Percentiles rank a stretch among this genome's conserved stretches.
Conservation (phyloP, 2,113 vertebrate genomes). For the Leucosticte australis region DNA sequence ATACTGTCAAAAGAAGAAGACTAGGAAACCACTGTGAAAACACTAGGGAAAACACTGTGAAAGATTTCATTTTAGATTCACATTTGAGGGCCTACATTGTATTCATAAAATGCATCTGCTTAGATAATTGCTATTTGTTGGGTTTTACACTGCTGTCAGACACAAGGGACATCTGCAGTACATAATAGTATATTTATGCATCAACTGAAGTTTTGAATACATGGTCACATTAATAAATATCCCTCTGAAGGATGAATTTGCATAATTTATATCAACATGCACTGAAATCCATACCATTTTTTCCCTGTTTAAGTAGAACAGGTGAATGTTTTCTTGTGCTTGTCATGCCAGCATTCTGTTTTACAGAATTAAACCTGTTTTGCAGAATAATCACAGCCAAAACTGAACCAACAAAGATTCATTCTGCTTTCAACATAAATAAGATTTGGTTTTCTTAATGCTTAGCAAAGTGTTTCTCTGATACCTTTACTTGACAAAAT, state of each 20-base stretch:
- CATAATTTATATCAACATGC: background rate
- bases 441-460: background rate
- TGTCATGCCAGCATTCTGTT: background rate
- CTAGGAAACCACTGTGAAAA: background rate
- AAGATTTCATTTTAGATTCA: background rate
- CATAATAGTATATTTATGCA: background rate
- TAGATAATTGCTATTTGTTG: slow-evolving; percentile 11
- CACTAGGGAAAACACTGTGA: background rate
- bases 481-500: background rate
- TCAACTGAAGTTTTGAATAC: slow-evolving; percentile 21
- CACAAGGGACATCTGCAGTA: slow-evolving; percentile 1
- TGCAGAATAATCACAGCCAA: background rate
- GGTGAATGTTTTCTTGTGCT: background rate
- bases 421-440: background rate
- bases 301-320: background rate
- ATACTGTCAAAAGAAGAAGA: background rate
- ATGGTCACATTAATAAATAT: slow-evolving; percentile 9
- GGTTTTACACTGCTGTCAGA: background rate
- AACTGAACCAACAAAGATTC: background rate
- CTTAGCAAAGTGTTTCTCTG: background rate
- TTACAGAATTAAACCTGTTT: background rate
- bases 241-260: background rate
- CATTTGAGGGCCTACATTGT: background rate
- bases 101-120: slow-evolving; percentile 5
- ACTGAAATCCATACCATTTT: background rate